Evolutionary conservation across 2,888 invertebrate genomes (phyloP).

Genomic region (Taphrorychus bicolor): DNA sequence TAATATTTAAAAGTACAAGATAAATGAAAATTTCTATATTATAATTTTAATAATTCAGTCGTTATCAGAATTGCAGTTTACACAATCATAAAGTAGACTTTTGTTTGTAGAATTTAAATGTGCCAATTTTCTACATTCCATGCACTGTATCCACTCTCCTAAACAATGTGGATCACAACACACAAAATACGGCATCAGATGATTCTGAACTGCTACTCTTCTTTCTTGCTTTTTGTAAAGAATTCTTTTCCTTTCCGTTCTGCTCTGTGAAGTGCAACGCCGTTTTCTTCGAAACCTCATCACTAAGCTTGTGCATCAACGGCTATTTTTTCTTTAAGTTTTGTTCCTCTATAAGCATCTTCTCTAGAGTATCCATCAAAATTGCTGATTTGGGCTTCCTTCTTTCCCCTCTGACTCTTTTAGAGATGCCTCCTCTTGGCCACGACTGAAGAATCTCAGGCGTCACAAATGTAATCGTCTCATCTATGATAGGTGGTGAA

Average conservation of each 20-base stretch:
- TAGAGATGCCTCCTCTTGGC: neutral
- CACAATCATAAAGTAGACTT: neutral
- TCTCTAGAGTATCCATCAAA: constrained; percentile 3
- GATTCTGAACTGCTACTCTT: too few relatives aligned
- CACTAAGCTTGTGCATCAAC: too few relatives aligned
- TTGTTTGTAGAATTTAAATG: neutral
- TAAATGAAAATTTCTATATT: too few relatives aligned
- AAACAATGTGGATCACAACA: neutral
- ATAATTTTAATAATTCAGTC: neutral
- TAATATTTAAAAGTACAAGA: too few relatives aligned
- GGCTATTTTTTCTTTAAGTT: neutral
- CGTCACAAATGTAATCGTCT: neutral
- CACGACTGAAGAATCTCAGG: neutral
- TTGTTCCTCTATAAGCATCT: neutral
- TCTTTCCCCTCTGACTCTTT: neutral
- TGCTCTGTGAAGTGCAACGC: too few relatives aligned
- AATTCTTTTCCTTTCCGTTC: neutral
- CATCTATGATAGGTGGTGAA: neutral
- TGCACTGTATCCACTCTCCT: neutral
- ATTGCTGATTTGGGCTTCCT: neutral
- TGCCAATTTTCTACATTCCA: constrained; percentile 5
- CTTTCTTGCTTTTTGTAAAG: too few relatives aligned
- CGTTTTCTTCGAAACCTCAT: too few relatives aligned
- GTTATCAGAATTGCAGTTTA: neutral
- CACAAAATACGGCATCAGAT: neutral